Evolutionary conservation across 2,888 invertebrate species (phyloP).

Genomic region (Amblyteles armatorius): DNA sequence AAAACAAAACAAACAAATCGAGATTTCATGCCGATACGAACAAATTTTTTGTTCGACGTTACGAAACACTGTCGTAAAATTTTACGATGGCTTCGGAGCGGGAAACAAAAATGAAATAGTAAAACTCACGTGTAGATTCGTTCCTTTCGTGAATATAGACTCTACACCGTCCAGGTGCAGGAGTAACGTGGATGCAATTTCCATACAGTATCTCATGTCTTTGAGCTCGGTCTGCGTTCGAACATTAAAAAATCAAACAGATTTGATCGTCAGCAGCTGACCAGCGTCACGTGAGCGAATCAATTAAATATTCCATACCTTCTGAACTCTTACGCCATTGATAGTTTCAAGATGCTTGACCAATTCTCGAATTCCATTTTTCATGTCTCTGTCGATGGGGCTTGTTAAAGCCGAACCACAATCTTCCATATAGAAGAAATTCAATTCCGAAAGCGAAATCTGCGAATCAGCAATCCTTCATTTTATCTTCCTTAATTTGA

Average conservation of each 20-base stretch:
- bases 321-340: slow-evolving; percentile 86
- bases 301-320: slow-evolving; percentile 84
- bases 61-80: not conserved
- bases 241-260: slow-evolving; percentile 63
- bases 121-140: slow-evolving; percentile 84
- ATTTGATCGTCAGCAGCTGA: not conserved
- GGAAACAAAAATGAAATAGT: not conserved
- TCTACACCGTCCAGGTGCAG: slow-evolving; percentile 88
- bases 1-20: slow-evolving; percentile 3
- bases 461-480: slow-evolving; percentile 76
- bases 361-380: slow-evolving; percentile 86
- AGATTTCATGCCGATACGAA: not conserved
- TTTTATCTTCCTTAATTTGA: not conserved
- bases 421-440: slow-evolving; percentile 93
- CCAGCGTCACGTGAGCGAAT: not conserved
- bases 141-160: slow-evolving; percentile 88
- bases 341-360: slow-evolving; percentile 86
- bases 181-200: slow-evolving; percentile 87
- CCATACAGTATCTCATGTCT: slow-evolving; percentile 88
- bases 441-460: slow-evolving; percentile 88
- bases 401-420: slow-evolving; percentile 88
- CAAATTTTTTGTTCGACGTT: not conserved
- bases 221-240: slow-evolving; percentile 86
- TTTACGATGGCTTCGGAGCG: not conserved
- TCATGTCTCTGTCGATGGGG: slow-evolving; percentile 87